Percentiles rank a stretch among this genome's conserved stretches.
These are phyloP conservation scores for Thecocarcelia acutangulata DNA, from an alignment of 2,888 invertebrate genomes.

Conservation along the genomic window DNA sequence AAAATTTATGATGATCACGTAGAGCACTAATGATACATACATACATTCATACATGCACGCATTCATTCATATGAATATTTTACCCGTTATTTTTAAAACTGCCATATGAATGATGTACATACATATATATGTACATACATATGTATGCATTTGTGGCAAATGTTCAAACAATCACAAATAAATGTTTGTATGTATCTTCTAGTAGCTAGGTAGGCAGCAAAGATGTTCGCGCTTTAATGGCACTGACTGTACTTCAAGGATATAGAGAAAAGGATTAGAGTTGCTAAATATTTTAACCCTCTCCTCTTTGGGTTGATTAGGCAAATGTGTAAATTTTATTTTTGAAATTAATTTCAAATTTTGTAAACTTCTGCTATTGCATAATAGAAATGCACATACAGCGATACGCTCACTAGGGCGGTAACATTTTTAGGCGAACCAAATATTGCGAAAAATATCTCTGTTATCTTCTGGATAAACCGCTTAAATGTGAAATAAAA, in stretches of 20 bases:
- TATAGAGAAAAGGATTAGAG: constrained; percentile 51
- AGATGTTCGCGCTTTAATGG: constrained; percentile 17
- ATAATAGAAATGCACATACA: background rate
- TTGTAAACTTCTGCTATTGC: constrained; percentile 6
- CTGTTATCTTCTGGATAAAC: too few relatives aligned
- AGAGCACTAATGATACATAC: constrained; percentile 54
- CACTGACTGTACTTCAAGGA: constrained; percentile 53
- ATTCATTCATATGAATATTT: constrained; percentile 1
- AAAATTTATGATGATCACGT: constrained; percentile 68
- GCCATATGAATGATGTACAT: background rate
- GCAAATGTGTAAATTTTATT: constrained; percentile 44
- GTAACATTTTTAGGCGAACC: too few relatives aligned
- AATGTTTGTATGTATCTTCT: constrained; percentile 10
- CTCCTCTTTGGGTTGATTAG: constrained; percentile 53
- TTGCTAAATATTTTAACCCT: constrained; percentile 62
- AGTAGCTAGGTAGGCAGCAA: background rate
- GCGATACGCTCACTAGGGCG: too few relatives aligned
- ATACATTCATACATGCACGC: background rate
- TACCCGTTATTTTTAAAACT: constrained; percentile 17
- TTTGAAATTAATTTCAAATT: constrained; percentile 11
- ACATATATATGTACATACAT: background rate
- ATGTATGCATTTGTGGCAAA: constrained; percentile 12
- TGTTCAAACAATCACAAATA: constrained; percentile 1
- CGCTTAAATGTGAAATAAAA: too few relatives aligned
- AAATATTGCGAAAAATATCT: too few relatives aligned